phyloP scores from a whole-genome alignment of 2,113 vertebrate species.

The Anser brachyrhynchus region DNA sequence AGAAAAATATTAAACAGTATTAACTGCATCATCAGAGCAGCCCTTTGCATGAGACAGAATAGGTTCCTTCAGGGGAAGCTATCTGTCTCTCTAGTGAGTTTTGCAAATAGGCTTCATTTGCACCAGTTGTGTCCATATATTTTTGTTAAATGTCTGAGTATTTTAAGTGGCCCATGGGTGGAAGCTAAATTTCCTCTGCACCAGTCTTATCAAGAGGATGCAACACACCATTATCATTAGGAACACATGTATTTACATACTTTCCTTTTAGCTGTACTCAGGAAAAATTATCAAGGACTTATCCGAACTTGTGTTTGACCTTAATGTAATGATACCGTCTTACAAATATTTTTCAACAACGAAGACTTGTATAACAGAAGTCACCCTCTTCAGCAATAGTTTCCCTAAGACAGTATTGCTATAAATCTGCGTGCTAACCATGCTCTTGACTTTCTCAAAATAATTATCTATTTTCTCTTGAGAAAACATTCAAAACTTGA shows the following conservation, averaged over 20 bases:
- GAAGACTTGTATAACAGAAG: neutral
- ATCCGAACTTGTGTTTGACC: neutral
- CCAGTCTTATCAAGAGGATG: neutral
- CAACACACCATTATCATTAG: neutral
- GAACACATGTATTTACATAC: neutral
- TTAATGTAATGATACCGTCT: neutral
- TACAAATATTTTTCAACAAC: neutral
- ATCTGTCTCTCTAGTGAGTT: neutral
- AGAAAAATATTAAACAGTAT: neutral
- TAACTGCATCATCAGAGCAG: neutral
- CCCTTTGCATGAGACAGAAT: neutral
- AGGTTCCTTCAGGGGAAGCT: neutral
- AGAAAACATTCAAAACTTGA: neutral
- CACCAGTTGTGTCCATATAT: neutral
- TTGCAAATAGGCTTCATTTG: neutral
- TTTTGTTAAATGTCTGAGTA: neutral
- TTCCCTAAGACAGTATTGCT: neutral
- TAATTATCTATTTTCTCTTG: neutral
- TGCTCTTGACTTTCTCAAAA: neutral
- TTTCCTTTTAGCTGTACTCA: neutral
- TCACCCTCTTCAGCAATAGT: neutral
- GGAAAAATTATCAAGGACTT: neutral
- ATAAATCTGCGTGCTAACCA: neutral
- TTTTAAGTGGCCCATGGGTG: neutral
- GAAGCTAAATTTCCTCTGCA: neutral